Evolutionary conservation across 2,797 vertebrate genomes (phyloP), one percentile per base, ranked within the genome.

Genomic region (Monodelphis domestica): DNA sequence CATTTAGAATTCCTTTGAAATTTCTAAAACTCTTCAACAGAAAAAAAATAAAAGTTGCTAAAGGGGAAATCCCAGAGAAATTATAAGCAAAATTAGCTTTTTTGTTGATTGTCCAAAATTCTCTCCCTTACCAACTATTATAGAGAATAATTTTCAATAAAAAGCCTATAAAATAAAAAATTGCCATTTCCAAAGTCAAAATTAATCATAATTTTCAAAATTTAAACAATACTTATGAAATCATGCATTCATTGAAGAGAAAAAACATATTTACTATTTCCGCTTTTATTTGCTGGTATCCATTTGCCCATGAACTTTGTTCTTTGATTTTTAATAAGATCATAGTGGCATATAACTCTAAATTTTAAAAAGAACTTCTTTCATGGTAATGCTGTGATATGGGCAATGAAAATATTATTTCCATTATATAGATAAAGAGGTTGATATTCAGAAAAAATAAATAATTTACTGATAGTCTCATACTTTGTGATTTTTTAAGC

Each of bases 1-100:
- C 93, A 88, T 93, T 94, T 92, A 93, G 33, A 91, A 30, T 95
- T 95, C 93, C 50, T 90, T 12, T 70, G 28, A 91, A 94, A 93
- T 92, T 90, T 92, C 2, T 87, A 15, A 2, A 45, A 30, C 29
- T 0, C 2, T 92, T 59, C 45, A 38, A 57, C 78, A 88, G 21
- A 95, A 96, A 96, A 51, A 53, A 90, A 92, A 56, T 51, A 26
- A 9, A 89, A 95, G 2, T 89, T 96, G 88, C 4, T 90, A 1
- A 92, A n/a, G 88, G 90, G 87, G 38, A 63, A 91, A 11, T 0
- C 63, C 15, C 5, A 24, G 78, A 91, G 51, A 56, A 95, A 93
- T 15, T 95, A 33, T 1, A 56, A 29, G 50, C 89, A n/a, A 38
- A n/a, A 70, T 15, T 63, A 57, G 57, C 1, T n/a, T 14, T 17